Conservation (phyloP, 2,113 vertebrate species). For the Cromileptes altivelis region DNA sequence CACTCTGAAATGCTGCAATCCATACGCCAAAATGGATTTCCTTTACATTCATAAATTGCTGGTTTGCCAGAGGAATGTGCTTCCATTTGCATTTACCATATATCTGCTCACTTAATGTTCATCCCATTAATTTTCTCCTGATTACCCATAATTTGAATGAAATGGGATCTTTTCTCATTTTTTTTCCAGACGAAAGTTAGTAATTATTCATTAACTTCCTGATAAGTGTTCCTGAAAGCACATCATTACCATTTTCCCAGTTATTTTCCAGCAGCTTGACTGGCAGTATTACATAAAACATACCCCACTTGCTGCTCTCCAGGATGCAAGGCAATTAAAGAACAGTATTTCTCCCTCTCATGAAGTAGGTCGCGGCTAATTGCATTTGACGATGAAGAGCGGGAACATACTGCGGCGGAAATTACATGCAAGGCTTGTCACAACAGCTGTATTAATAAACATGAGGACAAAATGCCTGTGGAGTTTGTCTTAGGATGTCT, state of each 20-base stretch:
- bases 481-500: conserved; percentile 23
- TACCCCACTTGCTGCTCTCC: conserved; percentile 49
- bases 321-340: conserved; percentile 72
- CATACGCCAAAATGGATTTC: not conserved
- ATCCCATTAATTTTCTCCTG: conserved; percentile 32
- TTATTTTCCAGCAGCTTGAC: conserved; percentile 61
- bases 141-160: conserved; percentile 48
- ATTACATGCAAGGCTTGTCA: conserved; percentile 60
- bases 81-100: conserved; percentile 26
- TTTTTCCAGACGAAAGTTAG: conserved; percentile 32
- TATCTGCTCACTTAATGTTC: conserved; percentile 20
- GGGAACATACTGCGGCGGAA: conserved; percentile 53
- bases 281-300: conserved; percentile 55
- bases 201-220: conserved; percentile 69
- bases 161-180: conserved; percentile 31
- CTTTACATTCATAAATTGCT: conserved; percentile 2
- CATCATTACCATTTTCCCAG: conserved; percentile 42
- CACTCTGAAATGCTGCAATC: not conserved
- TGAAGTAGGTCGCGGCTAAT: conserved; percentile 78
- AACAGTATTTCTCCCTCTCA: conserved; percentile 59
- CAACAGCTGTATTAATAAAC: conserved; percentile 68
- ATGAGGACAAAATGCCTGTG: conserved; percentile 39
- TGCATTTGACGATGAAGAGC: conserved; percentile 65
- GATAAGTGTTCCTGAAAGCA: conserved; percentile 46
- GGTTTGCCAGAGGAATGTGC: not conserved